Evolutionary conservation across 53 echinoderm and acorn worm genomes (phyloP).

Genomic region (Temnopleurus reevesii): DNA sequence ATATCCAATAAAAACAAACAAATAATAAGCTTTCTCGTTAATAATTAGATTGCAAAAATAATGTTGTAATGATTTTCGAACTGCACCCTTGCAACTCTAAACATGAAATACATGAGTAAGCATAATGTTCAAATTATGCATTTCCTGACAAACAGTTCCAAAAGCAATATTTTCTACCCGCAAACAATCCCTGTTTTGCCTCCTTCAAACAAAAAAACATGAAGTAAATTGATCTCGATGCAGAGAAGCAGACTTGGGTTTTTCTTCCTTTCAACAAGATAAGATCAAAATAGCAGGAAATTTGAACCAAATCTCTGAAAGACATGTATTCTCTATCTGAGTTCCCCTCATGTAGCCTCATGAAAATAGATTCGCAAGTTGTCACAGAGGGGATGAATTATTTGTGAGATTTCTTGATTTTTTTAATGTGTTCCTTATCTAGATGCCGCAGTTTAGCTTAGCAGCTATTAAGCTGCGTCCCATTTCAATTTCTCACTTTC

Average conservation of each 20-base stretch:
- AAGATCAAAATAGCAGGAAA: constrained; percentile 18
- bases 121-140: not conserved
- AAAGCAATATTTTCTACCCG: not conserved
- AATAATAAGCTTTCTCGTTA: no score
- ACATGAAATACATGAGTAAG: constrained; percentile 32
- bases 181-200: constrained; percentile 24
- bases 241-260: not conserved
- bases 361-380: not conserved
- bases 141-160: constrained; percentile 5
- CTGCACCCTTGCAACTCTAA: no score
- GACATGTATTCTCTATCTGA: constrained; percentile 20
- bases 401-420: not conserved
- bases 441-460: not conserved
- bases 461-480: no score
- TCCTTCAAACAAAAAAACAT: not conserved
- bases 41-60: no score
- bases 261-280: constrained; percentile 9
- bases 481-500: not conserved
- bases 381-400: not conserved
- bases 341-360: not conserved
- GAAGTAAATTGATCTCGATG: constrained; percentile 26
- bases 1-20: no score
- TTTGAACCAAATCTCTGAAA: constrained; percentile 33
- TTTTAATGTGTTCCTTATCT: not conserved
- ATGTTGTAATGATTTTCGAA: no score